Evolutionary conservation across 2,797 vertebrate species (phyloP), one percentile per base, ranked within the genome.

Genomic region (Notolabrus celidotus): DNA sequence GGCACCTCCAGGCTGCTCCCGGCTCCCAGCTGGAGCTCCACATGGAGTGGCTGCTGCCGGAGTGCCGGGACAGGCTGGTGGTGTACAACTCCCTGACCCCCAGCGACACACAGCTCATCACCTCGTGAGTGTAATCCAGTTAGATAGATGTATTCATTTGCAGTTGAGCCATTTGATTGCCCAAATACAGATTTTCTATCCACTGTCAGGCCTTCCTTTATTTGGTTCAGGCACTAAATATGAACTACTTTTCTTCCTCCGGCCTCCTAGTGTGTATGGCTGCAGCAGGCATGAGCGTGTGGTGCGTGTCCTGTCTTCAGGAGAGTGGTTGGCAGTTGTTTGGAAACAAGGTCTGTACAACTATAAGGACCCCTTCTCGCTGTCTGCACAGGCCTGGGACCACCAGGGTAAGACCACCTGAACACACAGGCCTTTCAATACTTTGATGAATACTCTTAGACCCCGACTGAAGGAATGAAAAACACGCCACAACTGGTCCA

Each of bases 261-360:
- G 27, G 7, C n/a, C 31, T 42, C 22, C 10, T 25, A 98, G 97
- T 67, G 89, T 96, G 66, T 96, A 96, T 0, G 96, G 96, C 74
- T 98, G 97, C 93, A 98, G 95, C 78, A 92, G 94, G n/a, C 94
- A 95, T 47, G 96, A 99, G 80, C 94, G 89, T 0, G 36, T 94
- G 10, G 92, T 96, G 51, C 93, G 93, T 53, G 89, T 99, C 20
- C 74, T 99, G 77, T 97, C 97, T 0, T 98, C 97, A 0, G 94
- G 94, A 2, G 88, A 94, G 1, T 88, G 94, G 90, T 97, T 99
- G 96, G 94, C 96, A 0, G 88, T 98, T 68, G 89, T 99, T 71
- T 99, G 97, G 97, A 97, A 96, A 84, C 96, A 96, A 90, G 96
- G 95, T 19, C 90, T 95, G 59, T 95, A 97, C 86, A 97, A 92